Percentiles rank a stretch among this genome's conserved stretches.
phyloP scores from a whole-genome alignment of 2,888 invertebrate species.

The Tryphoninae sp. region DNA sequence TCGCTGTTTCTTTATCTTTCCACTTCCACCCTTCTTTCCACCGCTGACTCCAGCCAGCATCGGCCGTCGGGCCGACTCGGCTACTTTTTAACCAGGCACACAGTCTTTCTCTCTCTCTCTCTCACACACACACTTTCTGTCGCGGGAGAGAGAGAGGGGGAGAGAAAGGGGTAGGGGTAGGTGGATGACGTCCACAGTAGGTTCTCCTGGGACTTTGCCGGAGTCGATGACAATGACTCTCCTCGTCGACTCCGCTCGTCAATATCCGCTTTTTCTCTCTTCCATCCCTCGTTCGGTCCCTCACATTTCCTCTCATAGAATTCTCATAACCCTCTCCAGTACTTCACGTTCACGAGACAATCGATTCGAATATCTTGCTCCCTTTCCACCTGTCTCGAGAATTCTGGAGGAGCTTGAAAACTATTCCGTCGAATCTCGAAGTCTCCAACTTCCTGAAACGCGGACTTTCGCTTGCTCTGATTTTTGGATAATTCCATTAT shows the following conservation, averaged over 20 bases:
- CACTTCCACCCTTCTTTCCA: constrained; percentile 37
- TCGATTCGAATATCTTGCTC: background rate
- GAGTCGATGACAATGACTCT: constrained; percentile 61
- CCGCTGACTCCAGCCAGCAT: constrained; percentile 7
- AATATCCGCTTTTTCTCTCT: constrained; percentile 47
- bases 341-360: background rate
- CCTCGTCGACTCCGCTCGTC: constrained; percentile 51
- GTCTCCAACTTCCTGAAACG: background rate
- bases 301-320: background rate
- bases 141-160: constrained; percentile 39
- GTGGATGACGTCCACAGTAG: constrained; percentile 28
- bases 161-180: constrained; percentile 34
- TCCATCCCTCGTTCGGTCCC: constrained; percentile 20
- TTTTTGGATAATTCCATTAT: too few species aligned
- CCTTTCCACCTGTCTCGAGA: constrained; percentile 13
- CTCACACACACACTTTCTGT: too few species aligned
- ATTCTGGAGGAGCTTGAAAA: background rate
- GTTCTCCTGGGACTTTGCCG: constrained; percentile 46
- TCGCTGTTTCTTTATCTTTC: constrained; percentile 58
- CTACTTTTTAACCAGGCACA: constrained; percentile 63
- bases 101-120: constrained; percentile 50
- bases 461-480: too few species aligned
- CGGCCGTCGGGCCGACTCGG: constrained; percentile 55
- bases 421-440: background rate
- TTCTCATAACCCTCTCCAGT: background rate